Percentiles rank a stretch among this genome's conserved stretches.
Evolutionary conservation across 2,113 vertebrate species (phyloP).

Genomic region (Myodes glareolus): DNA sequence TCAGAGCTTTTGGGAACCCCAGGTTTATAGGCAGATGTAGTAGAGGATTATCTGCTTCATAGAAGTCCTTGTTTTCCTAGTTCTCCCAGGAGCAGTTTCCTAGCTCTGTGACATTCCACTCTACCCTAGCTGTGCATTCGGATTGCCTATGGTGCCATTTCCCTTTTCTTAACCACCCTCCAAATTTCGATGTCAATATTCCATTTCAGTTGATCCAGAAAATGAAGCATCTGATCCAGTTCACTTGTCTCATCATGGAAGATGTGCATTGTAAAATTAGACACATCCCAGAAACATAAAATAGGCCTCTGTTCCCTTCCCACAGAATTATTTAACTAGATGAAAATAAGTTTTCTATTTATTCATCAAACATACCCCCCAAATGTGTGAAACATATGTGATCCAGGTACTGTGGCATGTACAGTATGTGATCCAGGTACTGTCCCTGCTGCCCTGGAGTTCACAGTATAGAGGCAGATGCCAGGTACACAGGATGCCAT

Average conservation of each 20-base stretch:
- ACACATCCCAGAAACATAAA: background rate
- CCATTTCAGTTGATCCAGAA: background rate
- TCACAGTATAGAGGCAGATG: background rate
- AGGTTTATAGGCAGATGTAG: background rate
- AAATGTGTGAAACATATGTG: background rate
- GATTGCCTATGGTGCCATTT: background rate
- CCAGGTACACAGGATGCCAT: fast-evolving
- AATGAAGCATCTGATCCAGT: background rate
- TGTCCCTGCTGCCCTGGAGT: background rate
- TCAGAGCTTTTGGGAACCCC: background rate
- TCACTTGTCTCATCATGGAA: background rate
- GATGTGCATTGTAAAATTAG: background rate
- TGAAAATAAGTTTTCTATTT: background rate
- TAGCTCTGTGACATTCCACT: background rate
- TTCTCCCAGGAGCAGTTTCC: background rate
- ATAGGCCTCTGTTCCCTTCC: background rate
- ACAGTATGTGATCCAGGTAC: too few relatives aligned
- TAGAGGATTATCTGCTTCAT: background rate
- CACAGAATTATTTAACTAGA: background rate
- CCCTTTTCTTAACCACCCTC: background rate
- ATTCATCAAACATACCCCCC: background rate
- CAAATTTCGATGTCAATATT: background rate
- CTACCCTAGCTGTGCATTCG: background rate
- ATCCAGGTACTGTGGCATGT: background rate
- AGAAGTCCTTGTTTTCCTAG: background rate